Conservation (phyloP, 2,797 vertebrate species). For the Coccyzus lansbergi region DNA sequence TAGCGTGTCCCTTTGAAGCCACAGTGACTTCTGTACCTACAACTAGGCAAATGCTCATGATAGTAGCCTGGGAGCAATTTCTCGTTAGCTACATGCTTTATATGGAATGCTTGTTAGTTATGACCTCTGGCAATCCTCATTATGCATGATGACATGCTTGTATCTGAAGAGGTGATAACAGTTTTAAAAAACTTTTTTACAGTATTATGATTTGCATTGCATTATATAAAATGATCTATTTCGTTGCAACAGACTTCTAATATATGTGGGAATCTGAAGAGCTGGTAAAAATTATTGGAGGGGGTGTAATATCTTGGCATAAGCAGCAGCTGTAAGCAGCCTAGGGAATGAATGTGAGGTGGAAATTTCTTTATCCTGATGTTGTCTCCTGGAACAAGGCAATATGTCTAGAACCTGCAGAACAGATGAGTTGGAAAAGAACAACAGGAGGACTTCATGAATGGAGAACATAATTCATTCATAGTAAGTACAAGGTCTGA, state of each 20-base stretch:
- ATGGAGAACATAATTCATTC: neutral
- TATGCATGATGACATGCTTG: neutral
- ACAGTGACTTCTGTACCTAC: neutral
- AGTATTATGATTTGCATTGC: neutral
- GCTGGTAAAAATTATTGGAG: neutral
- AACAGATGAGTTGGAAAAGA: constrained; percentile 6
- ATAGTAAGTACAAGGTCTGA: neutral
- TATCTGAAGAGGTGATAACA: neutral
- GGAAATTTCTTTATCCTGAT: neutral
- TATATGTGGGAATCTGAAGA: neutral
- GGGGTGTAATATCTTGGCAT: neutral
- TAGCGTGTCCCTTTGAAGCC: neutral
- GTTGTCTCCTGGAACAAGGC: neutral
- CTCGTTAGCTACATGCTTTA: neutral
- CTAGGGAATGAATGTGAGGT: neutral
- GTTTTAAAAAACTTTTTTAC: neutral
- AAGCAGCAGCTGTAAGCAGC: neutral
- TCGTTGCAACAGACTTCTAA: neutral
- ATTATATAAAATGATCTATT: neutral
- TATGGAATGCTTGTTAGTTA: neutral
- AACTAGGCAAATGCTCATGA: neutral
- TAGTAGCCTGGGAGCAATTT: neutral
- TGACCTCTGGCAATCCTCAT: neutral
- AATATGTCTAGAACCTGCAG: neutral
- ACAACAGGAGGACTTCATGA: neutral